phyloP scores from a whole-genome alignment of 1,140 invertebrate species.

The Pachypeltis micranthus region DNA sequence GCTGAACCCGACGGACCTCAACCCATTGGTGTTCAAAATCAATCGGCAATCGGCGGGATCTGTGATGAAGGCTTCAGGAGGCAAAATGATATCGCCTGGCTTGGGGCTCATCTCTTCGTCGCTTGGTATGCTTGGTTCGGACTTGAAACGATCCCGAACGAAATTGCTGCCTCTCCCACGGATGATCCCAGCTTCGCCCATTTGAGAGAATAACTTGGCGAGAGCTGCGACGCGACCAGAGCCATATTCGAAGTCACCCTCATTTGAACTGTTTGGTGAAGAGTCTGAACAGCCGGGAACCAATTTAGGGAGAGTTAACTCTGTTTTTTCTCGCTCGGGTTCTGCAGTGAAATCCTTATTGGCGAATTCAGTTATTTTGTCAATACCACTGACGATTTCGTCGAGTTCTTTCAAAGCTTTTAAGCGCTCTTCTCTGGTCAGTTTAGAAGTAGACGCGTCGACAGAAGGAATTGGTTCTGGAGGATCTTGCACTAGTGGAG shows the following conservation, averaged over 20 bases:
- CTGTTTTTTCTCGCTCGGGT: background rate
- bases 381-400: constrained; percentile 31
- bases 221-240: constrained; percentile 47
- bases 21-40: constrained; percentile 21
- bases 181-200: constrained; percentile 37
- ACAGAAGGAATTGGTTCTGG: background rate
- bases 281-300: background rate
- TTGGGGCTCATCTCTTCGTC: constrained; percentile 15
- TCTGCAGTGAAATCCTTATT: constrained; percentile 3
- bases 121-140: constrained; percentile 26
- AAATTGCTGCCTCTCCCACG: constrained; percentile 24
- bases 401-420: constrained; percentile 41
- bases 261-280: background rate
- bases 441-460: constrained; percentile 16
- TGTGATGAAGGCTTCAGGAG: constrained; percentile 19
- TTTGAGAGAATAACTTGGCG: constrained; percentile 44
- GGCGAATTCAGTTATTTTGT: constrained; percentile 11
- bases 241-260: constrained; percentile 33
- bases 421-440: constrained; percentile 38
- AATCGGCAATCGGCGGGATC: constrained; percentile 11
- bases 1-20: constrained; percentile 28
- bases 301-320: background rate
- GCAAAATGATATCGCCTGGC: constrained; percentile 20
- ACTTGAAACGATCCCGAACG: constrained; percentile 15
- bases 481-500: constrained; percentile 1